Percentiles rank a stretch among this genome's conserved stretches.
phyloP scores from a whole-genome alignment of 1,140 invertebrate genomes.

The Diachasmimorpha longicaudata region DNA sequence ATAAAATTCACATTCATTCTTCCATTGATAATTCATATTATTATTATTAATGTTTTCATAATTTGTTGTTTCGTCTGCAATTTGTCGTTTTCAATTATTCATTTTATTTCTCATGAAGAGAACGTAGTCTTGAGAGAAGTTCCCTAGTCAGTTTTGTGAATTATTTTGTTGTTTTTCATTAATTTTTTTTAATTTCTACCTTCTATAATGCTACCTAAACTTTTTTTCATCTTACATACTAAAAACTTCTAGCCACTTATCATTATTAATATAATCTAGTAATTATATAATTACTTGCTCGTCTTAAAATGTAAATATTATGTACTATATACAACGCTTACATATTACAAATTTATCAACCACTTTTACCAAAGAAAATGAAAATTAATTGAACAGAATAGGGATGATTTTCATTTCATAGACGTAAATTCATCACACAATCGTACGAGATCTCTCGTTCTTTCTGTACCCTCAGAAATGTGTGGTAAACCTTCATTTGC shows the following conservation, averaged over 20 bases:
- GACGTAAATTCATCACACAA: neutral
- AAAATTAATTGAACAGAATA: slow-evolving; percentile 30
- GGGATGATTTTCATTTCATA: slow-evolving; percentile 14
- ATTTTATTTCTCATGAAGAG: slow-evolving; percentile 44
- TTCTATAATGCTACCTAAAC: slow-evolving; percentile 55
- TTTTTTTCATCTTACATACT: slow-evolving; percentile 33
- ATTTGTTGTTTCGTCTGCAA: slow-evolving; percentile 11
- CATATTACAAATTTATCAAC: slow-evolving; percentile 45
- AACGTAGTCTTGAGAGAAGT: slow-evolving; percentile 56
- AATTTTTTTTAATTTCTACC: slow-evolving; percentile 50
- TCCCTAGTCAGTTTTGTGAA: slow-evolving; percentile 63
- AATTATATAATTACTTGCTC: slow-evolving; percentile 57
- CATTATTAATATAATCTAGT: slow-evolving; percentile 52
- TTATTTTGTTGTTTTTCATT: slow-evolving; percentile 55
- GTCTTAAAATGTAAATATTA: slow-evolving; percentile 58
- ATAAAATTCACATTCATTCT: slow-evolving; percentile 57
- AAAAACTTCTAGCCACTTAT: slow-evolving; percentile 50
- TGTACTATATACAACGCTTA: slow-evolving; percentile 62
- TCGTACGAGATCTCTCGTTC: neutral
- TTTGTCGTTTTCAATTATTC: slow-evolving; percentile 39
- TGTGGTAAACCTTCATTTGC: slow-evolving; percentile 13
- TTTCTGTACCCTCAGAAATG: slow-evolving; percentile 21
- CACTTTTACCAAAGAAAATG: slow-evolving; percentile 48
- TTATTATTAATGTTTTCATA: slow-evolving; percentile 30
- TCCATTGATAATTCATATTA: slow-evolving; percentile 48